Evolutionary conservation across 2,113 vertebrate species (phyloP), one percentile per base, ranked within the genome.

Genomic region (Nycticebus coucang): DNA sequence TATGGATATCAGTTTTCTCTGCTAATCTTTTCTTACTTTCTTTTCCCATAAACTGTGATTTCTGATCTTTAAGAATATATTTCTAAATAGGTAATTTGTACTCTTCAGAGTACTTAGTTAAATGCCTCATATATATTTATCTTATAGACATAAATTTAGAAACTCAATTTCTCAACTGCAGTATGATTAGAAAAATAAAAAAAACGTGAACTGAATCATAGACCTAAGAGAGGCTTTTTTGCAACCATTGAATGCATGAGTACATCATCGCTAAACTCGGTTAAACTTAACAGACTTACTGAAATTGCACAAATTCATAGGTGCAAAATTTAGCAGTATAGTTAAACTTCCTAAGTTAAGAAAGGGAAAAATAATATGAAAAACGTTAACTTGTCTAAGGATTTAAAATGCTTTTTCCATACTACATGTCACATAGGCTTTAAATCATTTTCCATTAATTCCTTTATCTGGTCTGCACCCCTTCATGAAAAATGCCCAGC

Each of bases 401-500:
- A 80, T 15, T 6, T 22, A 35, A 14, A 50, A 12, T 30, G 33
- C 37, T 79, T 83, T 80, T 26, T 26, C 30, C 35, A 1, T 15
- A 12, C 18, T 21, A 11, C 26, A 18, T 4, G 53, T 50, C 77
- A 87, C 18, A 59, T 69, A 55, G 33, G 24, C 80, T 93, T 89
- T 21, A 5, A 89, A 78, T 69, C 19, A 85, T 79, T 91, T 81
- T 60, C n/a, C 30, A 62, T 60, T 84, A 59, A 60, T 82, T 93
- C 12, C 55, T 97, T 93, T 94, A 72, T 85, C 66, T 69, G 35
- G 91, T 41, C 62, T 80, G 9, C 30, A 78, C 78, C 30, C 50
- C 26, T 93, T 92, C 84, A 22, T 92, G 79, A 87, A 71, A 85
- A 95, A 91, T 81, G 75, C 24, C 69, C 82, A 45, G 62, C n/a